A percentile compares a stretch with the other conserved stretches of the same genome.
Conservation (phyloP, 2,888 invertebrate genomes). For the Drosophila cognata region DNA sequence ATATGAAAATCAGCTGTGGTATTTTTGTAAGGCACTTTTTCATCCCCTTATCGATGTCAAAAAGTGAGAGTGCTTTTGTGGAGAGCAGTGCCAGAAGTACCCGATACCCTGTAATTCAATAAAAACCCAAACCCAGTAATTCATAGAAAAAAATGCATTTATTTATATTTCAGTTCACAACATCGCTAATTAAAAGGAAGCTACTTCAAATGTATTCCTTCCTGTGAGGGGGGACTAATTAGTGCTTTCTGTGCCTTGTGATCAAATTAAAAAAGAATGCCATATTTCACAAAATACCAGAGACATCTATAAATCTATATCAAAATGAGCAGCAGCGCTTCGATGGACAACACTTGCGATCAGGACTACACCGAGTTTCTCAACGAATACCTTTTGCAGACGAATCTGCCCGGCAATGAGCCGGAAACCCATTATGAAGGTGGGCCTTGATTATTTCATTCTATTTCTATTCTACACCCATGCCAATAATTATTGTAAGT, state of each 20-base stretch:
- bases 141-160: neutral
- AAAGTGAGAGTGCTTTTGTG: conserved; percentile 4
- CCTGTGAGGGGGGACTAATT: conserved; percentile 2
- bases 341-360: conserved; percentile 83
- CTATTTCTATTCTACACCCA: neutral
- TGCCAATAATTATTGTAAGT: neutral
- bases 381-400: conserved; percentile 83
- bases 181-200: neutral
- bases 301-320: conserved; percentile 35
- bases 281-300: conserved; percentile 44
- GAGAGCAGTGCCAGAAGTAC: neutral
- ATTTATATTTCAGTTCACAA: conserved; percentile 18
- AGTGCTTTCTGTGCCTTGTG: conserved; percentile 32
- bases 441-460: conserved; percentile 38
- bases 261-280: conserved; percentile 57
- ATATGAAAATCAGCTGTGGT: neutral
- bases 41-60: neutral
- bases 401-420: conserved; percentile 81
- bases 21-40: neutral
- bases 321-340: conserved; percentile 79
- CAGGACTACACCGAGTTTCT: conserved; percentile 84
- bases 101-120: conserved; percentile 1
- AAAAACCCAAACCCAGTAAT: neutral
- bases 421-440: conserved; percentile 84
- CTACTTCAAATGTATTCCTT: conserved; percentile 11